Evolutionary conservation across 2,888 invertebrate genomes (phyloP).

Genomic region (Spisula subtruncata): DNA sequence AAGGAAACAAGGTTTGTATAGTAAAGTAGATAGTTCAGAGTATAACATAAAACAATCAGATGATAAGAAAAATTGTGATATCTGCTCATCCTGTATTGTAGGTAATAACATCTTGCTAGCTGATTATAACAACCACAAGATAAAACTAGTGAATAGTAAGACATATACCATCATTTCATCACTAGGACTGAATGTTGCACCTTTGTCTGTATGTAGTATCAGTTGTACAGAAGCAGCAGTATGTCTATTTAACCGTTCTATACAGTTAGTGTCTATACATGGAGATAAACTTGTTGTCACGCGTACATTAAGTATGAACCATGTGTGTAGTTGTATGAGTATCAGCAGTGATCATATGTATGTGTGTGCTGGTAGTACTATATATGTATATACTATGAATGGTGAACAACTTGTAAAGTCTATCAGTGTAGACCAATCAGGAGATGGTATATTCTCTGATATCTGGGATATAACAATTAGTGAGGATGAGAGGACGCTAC

Average conservation of each 20-base stretch:
- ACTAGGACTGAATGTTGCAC: not conserved
- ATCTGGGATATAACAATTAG: not conserved
- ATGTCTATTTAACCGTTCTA: not conserved
- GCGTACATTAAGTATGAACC: conserved; percentile 4
- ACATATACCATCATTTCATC: not conserved
- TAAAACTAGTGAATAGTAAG: conserved; percentile 18
- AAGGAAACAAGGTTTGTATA: not conserved
- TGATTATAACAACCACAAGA: not conserved
- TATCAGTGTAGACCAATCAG: not conserved
- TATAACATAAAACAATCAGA: not conserved
- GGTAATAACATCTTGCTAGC: not conserved
- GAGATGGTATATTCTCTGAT: not conserved
- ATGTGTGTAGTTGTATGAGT: not conserved
- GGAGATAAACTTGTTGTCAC: not conserved
- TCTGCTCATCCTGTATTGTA: not conserved
- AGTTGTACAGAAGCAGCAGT: not conserved
- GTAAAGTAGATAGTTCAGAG: not conserved
- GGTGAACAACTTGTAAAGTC: not conserved
- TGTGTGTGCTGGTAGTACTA: not conserved
- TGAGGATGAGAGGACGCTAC: not conserved
- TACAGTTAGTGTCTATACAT: not conserved
- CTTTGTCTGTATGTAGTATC: not conserved
- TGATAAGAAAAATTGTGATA: not conserved
- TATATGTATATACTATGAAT: conserved; percentile 22
- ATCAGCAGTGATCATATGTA: not conserved